Conservation (phyloP, 2,888 invertebrate species). For the Drosophila picticornis region DNA sequence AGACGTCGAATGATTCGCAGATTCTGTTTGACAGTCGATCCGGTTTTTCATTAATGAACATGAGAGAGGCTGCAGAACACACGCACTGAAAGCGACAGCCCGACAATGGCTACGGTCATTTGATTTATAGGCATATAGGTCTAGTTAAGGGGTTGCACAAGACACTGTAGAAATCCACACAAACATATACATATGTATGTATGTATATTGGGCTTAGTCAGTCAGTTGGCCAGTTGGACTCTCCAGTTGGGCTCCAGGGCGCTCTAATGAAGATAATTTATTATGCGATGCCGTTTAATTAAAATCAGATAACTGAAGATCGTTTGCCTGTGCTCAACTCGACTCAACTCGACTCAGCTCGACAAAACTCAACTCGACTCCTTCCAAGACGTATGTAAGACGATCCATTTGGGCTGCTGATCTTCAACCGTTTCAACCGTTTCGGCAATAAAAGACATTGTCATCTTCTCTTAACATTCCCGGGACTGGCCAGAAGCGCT, state of each 20-base stretch:
- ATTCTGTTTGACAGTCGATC: slow-evolving; percentile 76
- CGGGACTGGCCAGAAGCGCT: slow-evolving; percentile 21
- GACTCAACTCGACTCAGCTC: slow-evolving; percentile 12
- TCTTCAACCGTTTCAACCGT: slow-evolving; percentile 28
- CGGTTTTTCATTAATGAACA: slow-evolving; percentile 82
- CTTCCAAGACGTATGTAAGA: slow-evolving; percentile 45
- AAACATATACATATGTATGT: slow-evolving; percentile 20
- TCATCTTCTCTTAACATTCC: slow-evolving; percentile 32
- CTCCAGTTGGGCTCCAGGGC: slow-evolving; percentile 23
- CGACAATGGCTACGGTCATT: slow-evolving; percentile 48
- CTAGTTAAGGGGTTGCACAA: slow-evolving; percentile 36
- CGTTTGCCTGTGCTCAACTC: slow-evolving; percentile 52
- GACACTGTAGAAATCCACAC: slow-evolving; percentile 1
- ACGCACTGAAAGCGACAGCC: slow-evolving; percentile 58
- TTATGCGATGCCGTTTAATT: slow-evolving; percentile 86
- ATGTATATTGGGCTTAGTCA: slow-evolving; percentile 50
- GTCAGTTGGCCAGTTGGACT: slow-evolving; percentile 43
- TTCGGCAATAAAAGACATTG: slow-evolving; percentile 40
- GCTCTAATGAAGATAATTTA: slow-evolving; percentile 85
- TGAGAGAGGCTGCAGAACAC: slow-evolving; percentile 56
- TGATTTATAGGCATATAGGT: slow-evolving; percentile 59
- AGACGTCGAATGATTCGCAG: slow-evolving; percentile 77
- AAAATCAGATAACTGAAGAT: slow-evolving; percentile 84
- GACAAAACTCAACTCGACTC: slow-evolving; percentile 47
- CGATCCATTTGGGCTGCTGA: slow-evolving; percentile 32